Base-by-base conservation (phyloP, 37 sponge, comb jelly and placozoan genomes). In the Beroe ovata region DNA sequence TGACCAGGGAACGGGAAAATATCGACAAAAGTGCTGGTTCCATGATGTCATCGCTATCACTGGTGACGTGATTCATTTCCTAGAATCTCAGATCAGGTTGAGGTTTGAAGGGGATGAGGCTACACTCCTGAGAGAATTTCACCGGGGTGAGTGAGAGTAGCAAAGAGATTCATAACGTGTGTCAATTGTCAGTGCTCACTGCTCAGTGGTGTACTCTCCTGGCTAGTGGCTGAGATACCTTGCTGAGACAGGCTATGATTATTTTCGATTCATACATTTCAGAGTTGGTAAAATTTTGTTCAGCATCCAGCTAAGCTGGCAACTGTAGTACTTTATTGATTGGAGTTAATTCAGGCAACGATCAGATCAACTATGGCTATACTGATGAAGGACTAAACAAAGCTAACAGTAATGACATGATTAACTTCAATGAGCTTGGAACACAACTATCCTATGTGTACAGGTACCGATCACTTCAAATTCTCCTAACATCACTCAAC, bases 351-450 rank as follows among this genome's bases (percentile, higher is more conserved):
- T 42, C 84, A 77, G 84, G 84, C 4, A 77, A 77, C 28, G 84
- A 77, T 20, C 84, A 77, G 47, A 77, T 77, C 35, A 77, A 77
- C 47, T 41, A 39, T 22, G 84, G 84, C 23, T 77, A 77, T 25
- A 77, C 84, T 8, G 54, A 77, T 25, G 41, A 41, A 25, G 84
- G 84, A n/a, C 22, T 77, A 28, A 35, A 2, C 20, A 8, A n/a
- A 11, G 33, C 8, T 4, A 23, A 77, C 18, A 25, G 28, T 25
- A 39, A 77, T 8, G 84, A 77, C 21, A 77, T 22, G 41, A 77
- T 77, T 6, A 77, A 77, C 47, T 77, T 77, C n/a, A 42, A 28
- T 42, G 54, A 77, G 4, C 84, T 42, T 11, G 84, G 84, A 25
- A 77, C 84, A 36, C 84, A 42, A 26, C 47, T 77, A n/a, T 33